These are phyloP conservation scores for Toxonevra muliebris DNA, from an alignment of 2,888 invertebrate genomes.

Conservation along the genomic window DNA sequence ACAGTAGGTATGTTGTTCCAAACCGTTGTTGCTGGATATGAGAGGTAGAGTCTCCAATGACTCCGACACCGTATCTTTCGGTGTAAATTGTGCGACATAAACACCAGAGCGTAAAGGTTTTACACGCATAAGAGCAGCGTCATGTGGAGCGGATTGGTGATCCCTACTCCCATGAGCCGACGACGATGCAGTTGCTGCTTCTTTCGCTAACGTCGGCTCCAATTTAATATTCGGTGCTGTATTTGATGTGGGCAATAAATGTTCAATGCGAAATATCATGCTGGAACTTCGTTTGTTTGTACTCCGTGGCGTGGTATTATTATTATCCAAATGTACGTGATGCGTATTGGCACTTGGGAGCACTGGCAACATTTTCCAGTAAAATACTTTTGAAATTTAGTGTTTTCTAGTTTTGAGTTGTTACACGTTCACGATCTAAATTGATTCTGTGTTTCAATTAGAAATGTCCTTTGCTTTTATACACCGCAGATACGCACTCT, in stretches of 20 bases:
- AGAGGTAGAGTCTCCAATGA: constrained; percentile 50
- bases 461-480: constrained; percentile 57
- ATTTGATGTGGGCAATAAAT: constrained; percentile 43
- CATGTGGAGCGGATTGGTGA: neutral
- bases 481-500: constrained; percentile 34
- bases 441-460: constrained; percentile 60
- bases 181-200: constrained; percentile 9
- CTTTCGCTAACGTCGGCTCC: constrained; percentile 5
- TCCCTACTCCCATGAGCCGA: no score
- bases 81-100: constrained; percentile 53
- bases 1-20: constrained; percentile 43
- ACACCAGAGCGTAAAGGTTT: constrained; percentile 45
- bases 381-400: neutral
- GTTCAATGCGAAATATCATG: constrained; percentile 58
- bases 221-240: constrained; percentile 29
- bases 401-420: constrained; percentile 32
- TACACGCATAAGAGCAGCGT: neutral
- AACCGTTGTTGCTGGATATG: constrained; percentile 41
- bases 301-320: constrained; percentile 23
- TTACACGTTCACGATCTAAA: constrained; percentile 51
- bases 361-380: constrained; percentile 47
- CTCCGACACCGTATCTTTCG: constrained; percentile 54
- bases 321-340: constrained; percentile 48
- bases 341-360: constrained; percentile 47
- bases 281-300: constrained; percentile 50